phyloP scores from a whole-genome alignment of 2,888 invertebrate genomes.

The Gonocerus acuteangulatus region DNA sequence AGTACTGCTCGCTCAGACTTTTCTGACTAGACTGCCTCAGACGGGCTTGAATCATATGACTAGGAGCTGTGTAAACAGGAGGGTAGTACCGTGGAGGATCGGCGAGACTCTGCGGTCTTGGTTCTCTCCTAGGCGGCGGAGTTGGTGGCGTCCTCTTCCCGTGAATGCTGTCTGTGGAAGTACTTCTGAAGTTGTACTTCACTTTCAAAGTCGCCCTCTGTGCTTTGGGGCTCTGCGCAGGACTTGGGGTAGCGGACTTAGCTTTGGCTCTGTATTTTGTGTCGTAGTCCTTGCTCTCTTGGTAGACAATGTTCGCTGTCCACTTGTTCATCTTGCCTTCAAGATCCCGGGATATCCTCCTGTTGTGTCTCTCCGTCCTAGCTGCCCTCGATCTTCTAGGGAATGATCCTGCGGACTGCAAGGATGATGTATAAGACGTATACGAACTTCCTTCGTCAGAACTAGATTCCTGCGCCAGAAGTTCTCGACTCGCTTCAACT shows the following conservation, averaged over 20 bases:
- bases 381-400: constrained; percentile 63
- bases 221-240: constrained; percentile 39
- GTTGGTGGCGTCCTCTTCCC: constrained; percentile 52
- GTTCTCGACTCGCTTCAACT: constrained; percentile 58
- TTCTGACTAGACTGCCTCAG: constrained; percentile 22
- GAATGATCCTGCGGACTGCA: constrained; percentile 49
- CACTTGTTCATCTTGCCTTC: constrained; percentile 43
- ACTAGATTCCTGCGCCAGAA: constrained; percentile 55
- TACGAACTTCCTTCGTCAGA: constrained; percentile 61
- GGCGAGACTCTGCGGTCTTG: constrained; percentile 43
- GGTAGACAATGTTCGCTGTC: constrained; percentile 38
- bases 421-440: constrained; percentile 55
- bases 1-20: constrained; percentile 12
- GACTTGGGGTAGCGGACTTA: constrained; percentile 40
- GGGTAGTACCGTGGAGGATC: constrained; percentile 61
- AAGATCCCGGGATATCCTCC: constrained; percentile 64
- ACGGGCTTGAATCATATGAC: constrained; percentile 44
- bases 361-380: constrained; percentile 71
- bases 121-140: constrained; percentile 60
- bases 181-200: not conserved
- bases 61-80: constrained; percentile 37
- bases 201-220: constrained; percentile 32
- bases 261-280: constrained; percentile 36
- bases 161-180: constrained; percentile 19
- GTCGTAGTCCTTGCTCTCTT: constrained; percentile 38